phyloP scores from a whole-genome alignment of 2,888 invertebrate species.

The Julus scanicus region DNA sequence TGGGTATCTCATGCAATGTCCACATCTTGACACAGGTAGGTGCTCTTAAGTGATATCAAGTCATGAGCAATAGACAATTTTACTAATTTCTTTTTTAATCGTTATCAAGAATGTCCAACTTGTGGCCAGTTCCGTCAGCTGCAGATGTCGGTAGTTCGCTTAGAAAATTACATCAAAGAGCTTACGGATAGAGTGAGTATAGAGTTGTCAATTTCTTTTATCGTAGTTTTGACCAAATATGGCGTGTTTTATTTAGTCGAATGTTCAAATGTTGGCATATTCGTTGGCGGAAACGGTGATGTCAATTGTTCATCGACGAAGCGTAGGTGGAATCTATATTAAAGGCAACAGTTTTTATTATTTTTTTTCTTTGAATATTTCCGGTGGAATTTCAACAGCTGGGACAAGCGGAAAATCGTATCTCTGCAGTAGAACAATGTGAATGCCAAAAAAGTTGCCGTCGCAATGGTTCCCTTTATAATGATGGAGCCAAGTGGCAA shows the following conservation, averaged over 20 bases:
- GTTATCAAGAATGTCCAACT: constrained; percentile 78
- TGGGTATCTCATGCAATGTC: constrained; percentile 88
- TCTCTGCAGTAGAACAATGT: constrained; percentile 84
- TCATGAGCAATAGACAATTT: constrained; percentile 14
- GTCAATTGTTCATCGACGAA: neutral
- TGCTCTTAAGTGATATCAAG: neutral
- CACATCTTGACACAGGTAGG: constrained; percentile 77
- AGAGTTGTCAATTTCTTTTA: neutral
- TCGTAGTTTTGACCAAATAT: neutral
- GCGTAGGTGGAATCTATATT: neutral
- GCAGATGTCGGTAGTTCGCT: constrained; percentile 83
- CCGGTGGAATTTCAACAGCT: constrained; percentile 71
- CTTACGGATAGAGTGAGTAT: constrained; percentile 81
- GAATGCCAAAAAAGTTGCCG: constrained; percentile 90
- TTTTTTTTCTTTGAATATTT: constrained; percentile 48
- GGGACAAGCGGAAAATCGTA: constrained; percentile 81
- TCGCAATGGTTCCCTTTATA: constrained; percentile 81
- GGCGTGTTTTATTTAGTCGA: too few relatives aligned
- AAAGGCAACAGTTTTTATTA: neutral
- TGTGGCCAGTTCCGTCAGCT: constrained; percentile 88
- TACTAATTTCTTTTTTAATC: neutral
- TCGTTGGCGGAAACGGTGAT: neutral
- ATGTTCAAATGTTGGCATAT: neutral
- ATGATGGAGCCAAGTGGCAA: constrained; percentile 87
- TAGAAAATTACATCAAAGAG: constrained; percentile 83